Percentiles rank a stretch among this genome's conserved stretches.
Evolutionary conservation across 2,888 invertebrate species (phyloP).

Genomic region (Chironomus tentans): DNA sequence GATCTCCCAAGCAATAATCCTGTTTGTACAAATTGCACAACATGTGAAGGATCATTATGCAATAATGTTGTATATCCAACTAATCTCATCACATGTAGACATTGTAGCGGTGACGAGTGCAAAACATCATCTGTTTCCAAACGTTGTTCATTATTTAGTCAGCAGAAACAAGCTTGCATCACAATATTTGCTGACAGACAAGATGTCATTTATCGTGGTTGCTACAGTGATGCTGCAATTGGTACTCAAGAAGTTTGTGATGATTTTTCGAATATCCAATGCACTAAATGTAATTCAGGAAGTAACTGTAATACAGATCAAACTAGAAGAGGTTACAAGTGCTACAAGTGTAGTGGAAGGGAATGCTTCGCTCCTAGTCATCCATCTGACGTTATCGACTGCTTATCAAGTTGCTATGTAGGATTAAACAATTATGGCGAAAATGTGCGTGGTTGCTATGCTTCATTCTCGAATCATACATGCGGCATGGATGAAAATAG

Average conservation of each 20-base stretch:
- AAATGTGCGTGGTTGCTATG: slow-evolving; percentile 4
- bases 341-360: slow-evolving; percentile 1
- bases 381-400: slow-evolving; percentile 12
- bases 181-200: background rate
- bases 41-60: background rate
- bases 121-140: background rate
- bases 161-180: background rate
- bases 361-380: background rate
- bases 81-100: background rate
- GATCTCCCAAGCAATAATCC: background rate
- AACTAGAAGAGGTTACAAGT: background rate
- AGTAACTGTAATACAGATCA: background rate
- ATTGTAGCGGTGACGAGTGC: background rate
- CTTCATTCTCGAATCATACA: background rate
- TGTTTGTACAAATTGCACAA: background rate
- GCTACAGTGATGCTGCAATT: slow-evolving; percentile 1
- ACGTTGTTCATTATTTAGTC: background rate
- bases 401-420: slow-evolving; percentile 6
- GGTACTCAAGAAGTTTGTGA: slow-evolving; percentile 10
- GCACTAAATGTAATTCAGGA: background rate
- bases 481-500: background rate
- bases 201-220: slow-evolving; percentile 4
- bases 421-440: slow-evolving; percentile 14
- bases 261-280: background rate
- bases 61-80: background rate